A percentile compares a stretch with the other conserved stretches of the same genome.
These are phyloP conservation scores for Melangyna quadrimaculata DNA, from an alignment of 2,888 invertebrate species.

Conservation along the genomic window DNA sequence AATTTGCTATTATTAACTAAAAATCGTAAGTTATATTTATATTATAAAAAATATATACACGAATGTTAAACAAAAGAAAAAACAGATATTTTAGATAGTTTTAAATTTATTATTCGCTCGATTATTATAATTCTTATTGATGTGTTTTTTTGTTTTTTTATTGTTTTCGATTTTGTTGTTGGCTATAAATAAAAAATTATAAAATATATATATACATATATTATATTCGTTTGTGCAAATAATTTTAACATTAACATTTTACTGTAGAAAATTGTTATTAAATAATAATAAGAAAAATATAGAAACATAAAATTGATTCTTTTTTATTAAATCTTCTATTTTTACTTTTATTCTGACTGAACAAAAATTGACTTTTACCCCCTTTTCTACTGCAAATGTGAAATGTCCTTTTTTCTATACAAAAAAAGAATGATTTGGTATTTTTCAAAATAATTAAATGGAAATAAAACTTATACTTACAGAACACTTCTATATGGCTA, in stretches of 20 bases:
- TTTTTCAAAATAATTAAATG: slow-evolving; percentile 5
- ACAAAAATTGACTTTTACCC: neutral
- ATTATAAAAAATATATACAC: slow-evolving; percentile 32
- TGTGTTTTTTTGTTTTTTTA: slow-evolving; percentile 26
- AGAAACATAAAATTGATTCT: slow-evolving; percentile 48
- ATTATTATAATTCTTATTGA: slow-evolving; percentile 9
- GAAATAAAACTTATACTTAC: neutral
- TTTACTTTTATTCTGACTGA: neutral
- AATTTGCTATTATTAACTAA: slow-evolving; percentile 52
- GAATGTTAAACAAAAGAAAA: neutral
- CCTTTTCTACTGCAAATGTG: slow-evolving; percentile 38
- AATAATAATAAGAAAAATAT: slow-evolving; percentile 72
- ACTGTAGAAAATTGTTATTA: slow-evolving; percentile 70
- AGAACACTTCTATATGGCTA: slow-evolving; percentile 40
- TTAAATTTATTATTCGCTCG: slow-evolving; percentile 36
- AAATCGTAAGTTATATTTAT: slow-evolving; percentile 42
- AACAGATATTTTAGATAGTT: slow-evolving; percentile 42
- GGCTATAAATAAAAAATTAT: slow-evolving; percentile 30
- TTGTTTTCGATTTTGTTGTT: slow-evolving; percentile 23
- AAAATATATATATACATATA: slow-evolving; percentile 13
- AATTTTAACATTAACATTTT: slow-evolving; percentile 57
- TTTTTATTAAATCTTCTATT: slow-evolving; percentile 13
- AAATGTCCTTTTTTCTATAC: slow-evolving; percentile 38
- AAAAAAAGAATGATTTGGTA: neutral
- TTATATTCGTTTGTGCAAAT: slow-evolving; percentile 34